Conservation (phyloP, 2,888 invertebrate genomes). For the Syritta pipiens region DNA sequence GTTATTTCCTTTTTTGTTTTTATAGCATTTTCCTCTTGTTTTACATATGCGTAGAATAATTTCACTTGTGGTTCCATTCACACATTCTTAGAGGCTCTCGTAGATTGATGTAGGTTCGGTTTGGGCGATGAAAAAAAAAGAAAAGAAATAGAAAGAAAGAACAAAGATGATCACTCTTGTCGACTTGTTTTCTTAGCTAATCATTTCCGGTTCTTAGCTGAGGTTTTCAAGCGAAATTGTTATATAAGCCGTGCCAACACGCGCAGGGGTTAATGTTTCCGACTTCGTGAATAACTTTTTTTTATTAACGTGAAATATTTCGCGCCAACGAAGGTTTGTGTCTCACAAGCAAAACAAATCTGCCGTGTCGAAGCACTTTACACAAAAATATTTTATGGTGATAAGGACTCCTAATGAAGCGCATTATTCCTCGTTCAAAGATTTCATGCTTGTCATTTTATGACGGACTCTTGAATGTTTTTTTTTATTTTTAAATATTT, state of each 20-base stretch:
- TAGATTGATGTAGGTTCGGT: conserved; percentile 55
- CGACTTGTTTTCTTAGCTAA: conserved; percentile 14
- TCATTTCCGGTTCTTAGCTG: conserved; percentile 55
- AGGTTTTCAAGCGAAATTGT: not conserved
- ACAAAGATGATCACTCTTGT: conserved; percentile 10
- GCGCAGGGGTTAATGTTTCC: conserved; percentile 25
- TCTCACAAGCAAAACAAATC: too few relatives aligned
- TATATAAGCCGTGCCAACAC: conserved; percentile 2
- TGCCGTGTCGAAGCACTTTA: too few relatives aligned
- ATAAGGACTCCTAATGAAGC: too few relatives aligned
- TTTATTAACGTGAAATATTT: too few relatives aligned
- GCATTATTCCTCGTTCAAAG: too few relatives aligned
- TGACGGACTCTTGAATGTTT: too few relatives aligned
- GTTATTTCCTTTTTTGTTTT: conserved; percentile 18
- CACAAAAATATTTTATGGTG: too few relatives aligned
- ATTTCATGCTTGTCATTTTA: too few relatives aligned
- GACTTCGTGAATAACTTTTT: too few relatives aligned
- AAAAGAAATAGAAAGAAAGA: not conserved
- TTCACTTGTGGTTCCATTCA: conserved; percentile 43
- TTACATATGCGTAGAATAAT: conserved; percentile 27
- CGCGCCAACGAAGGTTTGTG: too few relatives aligned
- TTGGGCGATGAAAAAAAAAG: too few relatives aligned
- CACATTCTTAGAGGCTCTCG: conserved; percentile 8
- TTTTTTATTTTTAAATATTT: too few relatives aligned
- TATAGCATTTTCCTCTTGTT: conserved; percentile 5